Percentiles rank a stretch among this genome's conserved stretches.
Conservation (phyloP, 2,888 invertebrate species). For the Lithophane leautieri region DNA sequence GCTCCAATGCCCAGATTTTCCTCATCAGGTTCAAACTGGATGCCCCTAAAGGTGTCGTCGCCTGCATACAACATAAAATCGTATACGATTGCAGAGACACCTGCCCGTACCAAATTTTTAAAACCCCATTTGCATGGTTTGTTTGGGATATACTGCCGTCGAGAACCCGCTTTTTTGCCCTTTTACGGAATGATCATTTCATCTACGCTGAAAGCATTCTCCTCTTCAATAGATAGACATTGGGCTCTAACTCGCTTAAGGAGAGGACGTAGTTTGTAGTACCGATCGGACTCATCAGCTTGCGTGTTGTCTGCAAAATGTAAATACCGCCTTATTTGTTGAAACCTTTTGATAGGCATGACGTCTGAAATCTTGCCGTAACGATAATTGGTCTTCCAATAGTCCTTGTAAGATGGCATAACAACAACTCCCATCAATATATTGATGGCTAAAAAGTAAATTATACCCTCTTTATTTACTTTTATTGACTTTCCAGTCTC, state of each 20-base stretch:
- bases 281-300: slow-evolving; percentile 10
- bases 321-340: slow-evolving; percentile 63
- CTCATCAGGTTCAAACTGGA: too few relatives aligned
- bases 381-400: not conserved
- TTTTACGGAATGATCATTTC: slow-evolving; percentile 49
- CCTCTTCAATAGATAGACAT: slow-evolving; percentile 33
- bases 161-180: slow-evolving; percentile 67
- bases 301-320: slow-evolving; percentile 42
- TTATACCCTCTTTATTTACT: not conserved
- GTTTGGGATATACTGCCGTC: slow-evolving; percentile 72
- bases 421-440: slow-evolving; percentile 5
- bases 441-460: not conserved
- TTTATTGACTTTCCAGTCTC: not conserved
- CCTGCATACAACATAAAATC: slow-evolving; percentile 62
- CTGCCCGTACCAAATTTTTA: slow-evolving; percentile 69
- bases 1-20: too few relatives aligned
- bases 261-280: slow-evolving; percentile 47
- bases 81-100: slow-evolving; percentile 69
- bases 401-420: slow-evolving; percentile 4
- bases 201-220: slow-evolving; percentile 31
- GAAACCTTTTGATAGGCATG: slow-evolving; percentile 68
- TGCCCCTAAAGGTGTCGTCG: too few relatives aligned
- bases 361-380: slow-evolving; percentile 22
- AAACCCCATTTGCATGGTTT: slow-evolving; percentile 72
- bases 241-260: slow-evolving; percentile 14